phyloP scores from a whole-genome alignment of 2,888 invertebrate genomes.

The Iphiclides podalirius region DNA sequence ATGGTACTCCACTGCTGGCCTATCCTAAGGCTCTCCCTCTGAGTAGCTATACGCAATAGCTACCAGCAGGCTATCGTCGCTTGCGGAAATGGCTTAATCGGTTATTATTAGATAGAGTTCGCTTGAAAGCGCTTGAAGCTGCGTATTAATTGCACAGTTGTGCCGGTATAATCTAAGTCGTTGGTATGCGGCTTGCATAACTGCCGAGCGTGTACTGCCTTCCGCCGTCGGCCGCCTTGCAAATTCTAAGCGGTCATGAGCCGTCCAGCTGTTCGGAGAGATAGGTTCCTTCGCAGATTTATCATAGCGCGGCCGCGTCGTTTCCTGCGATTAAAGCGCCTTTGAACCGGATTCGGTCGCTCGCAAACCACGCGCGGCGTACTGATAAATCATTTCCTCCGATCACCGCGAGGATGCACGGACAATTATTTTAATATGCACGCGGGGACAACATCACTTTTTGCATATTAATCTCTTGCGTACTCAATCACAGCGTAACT shows the following conservation, averaged over 20 bases:
- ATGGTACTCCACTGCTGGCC: too few species aligned
- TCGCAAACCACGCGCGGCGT: conserved; percentile 65
- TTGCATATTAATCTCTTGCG: too few species aligned
- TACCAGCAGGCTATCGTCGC: too few species aligned
- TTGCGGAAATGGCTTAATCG: too few species aligned
- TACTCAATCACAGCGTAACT: too few species aligned
- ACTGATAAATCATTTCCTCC: conserved; percentile 73
- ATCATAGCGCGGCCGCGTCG: conserved; percentile 53
- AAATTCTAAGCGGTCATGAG: conserved; percentile 36
- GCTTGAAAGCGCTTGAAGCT: too few species aligned
- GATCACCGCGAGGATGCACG: conserved; percentile 37
- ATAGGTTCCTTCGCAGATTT: conserved; percentile 69
- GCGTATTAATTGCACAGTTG: too few species aligned
- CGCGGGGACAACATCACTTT: neutral
- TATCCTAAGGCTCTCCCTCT: too few species aligned
- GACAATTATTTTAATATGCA: conserved; percentile 20
- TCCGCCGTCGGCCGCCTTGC: conserved; percentile 30
- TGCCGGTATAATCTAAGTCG: neutral
- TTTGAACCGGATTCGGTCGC: conserved; percentile 35
- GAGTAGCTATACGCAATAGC: too few species aligned
- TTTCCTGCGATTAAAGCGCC: conserved; percentile 74
- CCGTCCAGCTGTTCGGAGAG: conserved; percentile 62
- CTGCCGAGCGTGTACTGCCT: conserved; percentile 32
- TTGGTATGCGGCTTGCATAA: conserved; percentile 29
- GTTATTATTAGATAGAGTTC: too few species aligned